Percentiles rank a stretch among this genome's conserved stretches.
Conservation (phyloP, 2,888 invertebrate genomes). For the Poecilobothrus nobilitatus region DNA sequence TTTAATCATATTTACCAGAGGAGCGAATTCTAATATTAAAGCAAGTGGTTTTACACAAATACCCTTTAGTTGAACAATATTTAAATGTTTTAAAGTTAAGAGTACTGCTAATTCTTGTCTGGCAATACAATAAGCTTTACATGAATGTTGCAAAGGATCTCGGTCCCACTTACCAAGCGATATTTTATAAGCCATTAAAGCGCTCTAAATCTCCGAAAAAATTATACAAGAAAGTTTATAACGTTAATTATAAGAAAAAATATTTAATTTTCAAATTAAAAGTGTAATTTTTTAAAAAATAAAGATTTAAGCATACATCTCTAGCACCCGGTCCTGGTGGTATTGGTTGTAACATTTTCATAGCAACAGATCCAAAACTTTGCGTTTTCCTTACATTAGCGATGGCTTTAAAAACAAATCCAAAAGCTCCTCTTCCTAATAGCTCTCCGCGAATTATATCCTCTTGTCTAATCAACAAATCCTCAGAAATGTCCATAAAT, state of each 20-base stretch:
- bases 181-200: slow-evolving; percentile 48
- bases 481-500: slow-evolving; percentile 79
- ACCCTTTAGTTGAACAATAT: slow-evolving; percentile 87
- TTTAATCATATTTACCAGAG: slow-evolving; percentile 42
- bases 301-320: slow-evolving; percentile 30
- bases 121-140: slow-evolving; percentile 93
- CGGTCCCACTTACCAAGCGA: slow-evolving; percentile 86
- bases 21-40: slow-evolving; percentile 82
- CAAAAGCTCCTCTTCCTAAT: slow-evolving; percentile 95
- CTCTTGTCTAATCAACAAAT: slow-evolving; percentile 71
- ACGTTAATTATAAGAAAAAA: slow-evolving; percentile 12
- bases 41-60: slow-evolving; percentile 84
- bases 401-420: slow-evolving; percentile 83
- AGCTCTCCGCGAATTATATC: slow-evolving; percentile 67
- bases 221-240: slow-evolving; percentile 10
- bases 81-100: slow-evolving; percentile 72
- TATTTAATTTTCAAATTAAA: not conserved
- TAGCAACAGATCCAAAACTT: slow-evolving; percentile 65
- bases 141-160: slow-evolving; percentile 84
- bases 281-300: not conserved
- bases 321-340: slow-evolving; percentile 57
- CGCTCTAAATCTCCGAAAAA: slow-evolving; percentile 31
- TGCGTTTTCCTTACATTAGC: slow-evolving; percentile 54
- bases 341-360: slow-evolving; percentile 93
- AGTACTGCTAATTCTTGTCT: slow-evolving; percentile 89